Percentiles rank a stretch among this genome's conserved stretches.
Conservation (phyloP, 2,113 vertebrate species). For the Gymnobelideus leadbeateri region DNA sequence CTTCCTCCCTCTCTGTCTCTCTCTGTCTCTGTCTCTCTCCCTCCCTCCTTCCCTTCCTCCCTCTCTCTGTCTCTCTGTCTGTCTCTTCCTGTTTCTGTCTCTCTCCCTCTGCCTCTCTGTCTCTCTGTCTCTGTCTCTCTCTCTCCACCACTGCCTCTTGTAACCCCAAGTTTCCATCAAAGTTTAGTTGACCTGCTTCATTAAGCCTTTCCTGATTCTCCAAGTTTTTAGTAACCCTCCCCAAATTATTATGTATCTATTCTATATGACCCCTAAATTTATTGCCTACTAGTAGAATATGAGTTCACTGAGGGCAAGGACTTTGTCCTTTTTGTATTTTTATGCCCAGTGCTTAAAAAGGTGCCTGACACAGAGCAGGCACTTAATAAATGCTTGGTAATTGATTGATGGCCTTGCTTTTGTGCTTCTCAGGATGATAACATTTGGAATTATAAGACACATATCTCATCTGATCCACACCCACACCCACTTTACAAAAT, state of each 20-base stretch:
- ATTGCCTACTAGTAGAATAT: neutral
- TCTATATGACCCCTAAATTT: neutral
- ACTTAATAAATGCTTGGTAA: neutral
- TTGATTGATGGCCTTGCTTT: neutral
- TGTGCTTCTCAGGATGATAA: neutral
- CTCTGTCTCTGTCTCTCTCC: too few species aligned
- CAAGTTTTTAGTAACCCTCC: neutral
- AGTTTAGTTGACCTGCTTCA: neutral
- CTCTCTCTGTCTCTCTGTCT: neutral
- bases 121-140: neutral
- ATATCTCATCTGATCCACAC: neutral
- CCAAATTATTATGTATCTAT: neutral
- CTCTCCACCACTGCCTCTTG: neutral
- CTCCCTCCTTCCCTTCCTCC: too few species aligned
- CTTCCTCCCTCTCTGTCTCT: neutral
- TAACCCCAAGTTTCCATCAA: neutral
- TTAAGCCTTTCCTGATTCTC: neutral
- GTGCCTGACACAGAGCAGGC: neutral
- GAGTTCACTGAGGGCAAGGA: neutral
- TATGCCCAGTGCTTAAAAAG: neutral
- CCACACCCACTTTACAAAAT: neutral
- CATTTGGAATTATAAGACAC: neutral
- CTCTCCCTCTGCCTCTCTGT: neutral
- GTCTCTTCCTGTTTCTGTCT: neutral
- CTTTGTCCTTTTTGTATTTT: neutral